Conservation (phyloP, 2,113 vertebrate species). For the Hemichromis elongatus region DNA sequence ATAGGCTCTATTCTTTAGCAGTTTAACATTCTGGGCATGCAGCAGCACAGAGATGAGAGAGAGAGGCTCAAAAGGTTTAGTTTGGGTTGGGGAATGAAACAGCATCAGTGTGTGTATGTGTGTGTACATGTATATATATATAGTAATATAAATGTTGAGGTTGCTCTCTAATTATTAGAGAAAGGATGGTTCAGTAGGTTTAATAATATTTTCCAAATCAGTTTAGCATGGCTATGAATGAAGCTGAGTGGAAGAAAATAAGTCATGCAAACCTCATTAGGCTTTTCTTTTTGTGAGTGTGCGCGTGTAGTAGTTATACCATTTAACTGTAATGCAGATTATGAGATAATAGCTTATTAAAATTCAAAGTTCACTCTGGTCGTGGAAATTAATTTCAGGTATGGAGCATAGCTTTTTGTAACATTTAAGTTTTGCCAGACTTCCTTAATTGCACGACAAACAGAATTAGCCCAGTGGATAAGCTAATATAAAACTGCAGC, state of each 20-base stretch:
- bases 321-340: constrained; percentile 68
- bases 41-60: constrained; percentile 42
- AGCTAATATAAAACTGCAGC: not conserved
- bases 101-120: not conserved
- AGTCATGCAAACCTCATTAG: constrained; percentile 69
- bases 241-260: constrained; percentile 66
- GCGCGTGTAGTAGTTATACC: constrained; percentile 51
- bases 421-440: constrained; percentile 50
- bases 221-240: constrained; percentile 65
- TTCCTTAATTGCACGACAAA: constrained; percentile 48
- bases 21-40: constrained; percentile 61
- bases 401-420: constrained; percentile 31
- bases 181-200: constrained; percentile 60
- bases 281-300: constrained; percentile 47
- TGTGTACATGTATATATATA: not conserved
- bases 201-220: constrained; percentile 71
- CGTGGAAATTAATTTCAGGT: constrained; percentile 57
- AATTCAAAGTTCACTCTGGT: constrained; percentile 60
- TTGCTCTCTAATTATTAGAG: constrained; percentile 61
- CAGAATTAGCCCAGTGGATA: constrained; percentile 8
- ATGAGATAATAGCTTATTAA: constrained; percentile 66
- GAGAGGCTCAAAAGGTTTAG: constrained; percentile 55
- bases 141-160: constrained; percentile 57
- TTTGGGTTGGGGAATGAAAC: constrained; percentile 57
- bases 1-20: constrained; percentile 45